Evolutionary conservation across 2,888 invertebrate genomes (phyloP).

Genomic region (Stenolophus ochropezus): DNA sequence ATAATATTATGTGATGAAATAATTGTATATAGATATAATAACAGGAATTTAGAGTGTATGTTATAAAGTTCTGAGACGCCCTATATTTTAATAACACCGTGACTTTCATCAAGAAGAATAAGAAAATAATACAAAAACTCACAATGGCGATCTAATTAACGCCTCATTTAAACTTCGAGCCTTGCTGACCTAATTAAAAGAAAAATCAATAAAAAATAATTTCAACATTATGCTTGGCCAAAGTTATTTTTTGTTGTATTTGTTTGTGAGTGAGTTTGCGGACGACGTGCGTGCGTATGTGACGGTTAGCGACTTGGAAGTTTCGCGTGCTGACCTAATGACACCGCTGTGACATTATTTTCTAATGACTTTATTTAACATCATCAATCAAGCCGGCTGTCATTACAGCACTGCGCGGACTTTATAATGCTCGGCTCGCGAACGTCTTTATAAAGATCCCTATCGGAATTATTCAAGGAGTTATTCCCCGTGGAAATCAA

Average conservation of each 20-base stretch:
- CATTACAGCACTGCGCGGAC: slow-evolving; percentile 63
- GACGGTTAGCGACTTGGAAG: slow-evolving; percentile 11
- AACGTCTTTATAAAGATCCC: slow-evolving; percentile 53
- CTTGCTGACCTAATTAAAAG: background rate
- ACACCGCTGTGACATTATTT: slow-evolving; percentile 59
- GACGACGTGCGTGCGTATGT: slow-evolving; percentile 27
- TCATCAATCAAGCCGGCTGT: slow-evolving; percentile 69
- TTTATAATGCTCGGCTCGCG: slow-evolving; percentile 50
- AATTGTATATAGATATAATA: no score
- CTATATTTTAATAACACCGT: background rate
- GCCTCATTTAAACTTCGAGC: background rate
- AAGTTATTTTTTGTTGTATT: background rate
- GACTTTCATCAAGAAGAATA: background rate
- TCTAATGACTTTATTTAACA: slow-evolving; percentile 70
- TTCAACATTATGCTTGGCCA: background rate
- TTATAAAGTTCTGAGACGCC: background rate
- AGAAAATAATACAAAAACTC: background rate
- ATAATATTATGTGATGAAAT: no score
- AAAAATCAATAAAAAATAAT: background rate
- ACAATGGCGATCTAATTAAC: background rate
- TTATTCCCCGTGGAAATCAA: slow-evolving; percentile 1
- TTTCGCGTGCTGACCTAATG: slow-evolving; percentile 59
- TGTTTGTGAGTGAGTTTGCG: no score
- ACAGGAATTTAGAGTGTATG: no score
- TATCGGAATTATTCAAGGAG: slow-evolving; percentile 25